These are phyloP conservation scores for Melierax canorus DNA, from an alignment of 2,113 vertebrate species.

Conservation along the genomic window DNA sequence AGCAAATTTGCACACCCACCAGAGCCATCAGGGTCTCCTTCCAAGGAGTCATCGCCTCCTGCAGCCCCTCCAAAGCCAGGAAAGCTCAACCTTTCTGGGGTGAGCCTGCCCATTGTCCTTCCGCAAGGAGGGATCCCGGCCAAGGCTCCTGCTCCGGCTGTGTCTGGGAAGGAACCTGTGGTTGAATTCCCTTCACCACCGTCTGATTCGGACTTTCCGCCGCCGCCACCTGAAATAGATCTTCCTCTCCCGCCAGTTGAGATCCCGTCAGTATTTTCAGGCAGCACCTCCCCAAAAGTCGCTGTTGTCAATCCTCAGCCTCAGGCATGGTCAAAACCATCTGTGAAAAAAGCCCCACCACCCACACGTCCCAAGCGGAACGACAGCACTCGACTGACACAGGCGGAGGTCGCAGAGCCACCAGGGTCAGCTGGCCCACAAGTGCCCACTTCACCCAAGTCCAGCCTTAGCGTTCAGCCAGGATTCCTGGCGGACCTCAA, in stretches of 20 bases:
- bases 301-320: conserved; percentile 94
- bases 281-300: conserved; percentile 78
- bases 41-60: conserved; percentile 80
- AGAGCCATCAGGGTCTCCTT: conserved; percentile 73
- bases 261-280: conserved; percentile 74
- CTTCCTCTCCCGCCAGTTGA: conserved; percentile 84
- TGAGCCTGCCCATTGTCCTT: conserved; percentile 79
- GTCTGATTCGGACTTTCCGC: conserved; percentile 83
- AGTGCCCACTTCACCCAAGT: conserved; percentile 89
- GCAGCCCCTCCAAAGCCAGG: conserved; percentile 92
- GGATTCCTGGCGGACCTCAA: conserved; percentile 94
- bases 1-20: conserved; percentile 85
- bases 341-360: conserved; percentile 86
- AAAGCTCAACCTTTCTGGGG: conserved; percentile 86
- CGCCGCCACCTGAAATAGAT: conserved; percentile 87
- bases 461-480: conserved; percentile 86
- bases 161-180: conserved; percentile 69
- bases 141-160: conserved; percentile 16
- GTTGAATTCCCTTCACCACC: conserved; percentile 88
- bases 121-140: conserved; percentile 71
- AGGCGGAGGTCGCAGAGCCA: conserved; percentile 68
- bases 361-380: conserved; percentile 84
- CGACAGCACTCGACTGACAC: conserved; percentile 82
- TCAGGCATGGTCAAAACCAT: conserved; percentile 83
- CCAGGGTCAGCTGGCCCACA: conserved; percentile 29